These are phyloP conservation scores for Eristalis intricaria DNA, from an alignment of 2,888 invertebrate species.

Conservation along the genomic window DNA sequence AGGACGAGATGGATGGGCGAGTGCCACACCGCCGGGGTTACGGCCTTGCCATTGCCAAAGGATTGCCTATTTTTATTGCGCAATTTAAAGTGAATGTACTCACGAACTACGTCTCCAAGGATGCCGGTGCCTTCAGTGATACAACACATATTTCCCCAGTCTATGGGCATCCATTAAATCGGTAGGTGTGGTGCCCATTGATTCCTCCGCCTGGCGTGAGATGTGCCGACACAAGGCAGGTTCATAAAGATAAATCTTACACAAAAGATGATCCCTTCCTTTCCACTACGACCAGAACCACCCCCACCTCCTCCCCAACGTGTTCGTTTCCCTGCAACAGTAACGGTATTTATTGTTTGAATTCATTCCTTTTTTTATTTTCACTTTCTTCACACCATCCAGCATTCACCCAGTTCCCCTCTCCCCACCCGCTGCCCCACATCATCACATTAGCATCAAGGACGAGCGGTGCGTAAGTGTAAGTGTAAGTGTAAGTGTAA, in stretches of 20 bases:
- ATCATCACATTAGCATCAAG: slow-evolving; percentile 13
- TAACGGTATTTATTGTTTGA: slow-evolving; percentile 38
- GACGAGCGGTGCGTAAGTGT: not conserved
- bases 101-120: slow-evolving; percentile 38
- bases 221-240: slow-evolving; percentile 53
- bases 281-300: slow-evolving; percentile 5
- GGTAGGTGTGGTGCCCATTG: slow-evolving; percentile 53
- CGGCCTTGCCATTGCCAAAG: slow-evolving; percentile 46
- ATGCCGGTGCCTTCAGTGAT: slow-evolving; percentile 11
- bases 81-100: slow-evolving; percentile 65
- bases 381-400: not conserved
- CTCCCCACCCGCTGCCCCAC: not conserved
- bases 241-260: slow-evolving; percentile 70
- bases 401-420: not conserved
- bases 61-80: slow-evolving; percentile 65
- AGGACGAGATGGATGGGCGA: slow-evolving; percentile 43
- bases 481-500: not conserved
- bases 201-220: slow-evolving; percentile 30
- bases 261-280: slow-evolving; percentile 55
- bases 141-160: slow-evolving; percentile 7
- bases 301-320: not conserved
- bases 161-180: slow-evolving; percentile 52
- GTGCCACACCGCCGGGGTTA: slow-evolving; percentile 24
- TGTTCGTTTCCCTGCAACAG: not conserved
- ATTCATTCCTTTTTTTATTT: slow-evolving; percentile 10